Base-by-base conservation (phyloP, 1,140 invertebrate species). In the Psilanteris sp. region DNA sequence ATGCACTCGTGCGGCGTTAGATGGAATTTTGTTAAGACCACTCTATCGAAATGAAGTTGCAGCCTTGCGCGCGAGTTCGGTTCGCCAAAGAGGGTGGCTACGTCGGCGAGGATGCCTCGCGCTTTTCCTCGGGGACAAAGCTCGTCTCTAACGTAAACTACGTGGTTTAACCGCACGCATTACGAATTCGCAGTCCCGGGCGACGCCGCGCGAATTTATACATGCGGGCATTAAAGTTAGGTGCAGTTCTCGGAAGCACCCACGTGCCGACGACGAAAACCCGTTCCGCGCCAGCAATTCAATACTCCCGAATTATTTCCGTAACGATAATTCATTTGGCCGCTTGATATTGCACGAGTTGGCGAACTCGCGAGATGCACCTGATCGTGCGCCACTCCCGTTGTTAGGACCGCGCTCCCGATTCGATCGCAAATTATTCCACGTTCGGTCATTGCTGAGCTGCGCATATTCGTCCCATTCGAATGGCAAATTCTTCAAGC, bases 301-400 rank as follows among this genome's bases (percentile, higher is more conserved):
- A 67, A 77, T 77, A 55, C 52, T 46, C 27, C 29, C 59, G 46
- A 75, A 76, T 76, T 74, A 67, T 74, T 67, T 67, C 54, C 24
- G 46, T 57, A 44, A 46, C 48, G 55, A 74, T 66, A 46, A 67
- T 66, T 74, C 61, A 66, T 67, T 74, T 52, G 48, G 11, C 48
- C 39, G 26, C 26, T 37, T 34, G 59, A 64, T 66, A 66, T 73
- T 73, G 61, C 61, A 44, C 43, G 62, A 62, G 54, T 55, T 67
- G 26, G 39, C 52, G 32, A 67, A 67, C 62, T 61, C 32, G 50
- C 48, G 43, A 50, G 24, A 31, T 32, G 41, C 41, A 39, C 48
- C 24, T 39, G 22, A 39, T 54, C 34, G 18, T 50, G 18, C 24
- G n/a, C 2, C 13, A 11, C 13, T 9, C 18, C 54, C 14, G 36